A percentile compares a stretch with the other conserved stretches of the same genome.
Conservation (phyloP, 2,797 vertebrate species). For the Eutrigla gurnardus region DNA sequence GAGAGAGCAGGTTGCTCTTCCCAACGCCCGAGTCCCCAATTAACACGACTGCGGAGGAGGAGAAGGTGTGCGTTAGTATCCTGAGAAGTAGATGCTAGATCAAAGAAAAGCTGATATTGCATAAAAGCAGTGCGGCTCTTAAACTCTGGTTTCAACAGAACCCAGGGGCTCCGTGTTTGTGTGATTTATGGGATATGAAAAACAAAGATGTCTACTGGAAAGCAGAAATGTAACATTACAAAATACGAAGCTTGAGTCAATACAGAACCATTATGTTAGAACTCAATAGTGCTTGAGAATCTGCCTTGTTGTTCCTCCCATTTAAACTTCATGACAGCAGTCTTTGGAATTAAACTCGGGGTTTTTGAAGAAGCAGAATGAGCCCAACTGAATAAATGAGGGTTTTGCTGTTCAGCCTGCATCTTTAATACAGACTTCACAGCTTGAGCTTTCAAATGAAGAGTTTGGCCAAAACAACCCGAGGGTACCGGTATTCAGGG, state of each 20-base stretch:
- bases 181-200: conserved; percentile 19
- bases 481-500: not conserved
- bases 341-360: not conserved
- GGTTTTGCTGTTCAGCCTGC: not conserved
- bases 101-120: conserved; percentile 29
- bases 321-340: not conserved
- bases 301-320: not conserved
- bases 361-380: not conserved
- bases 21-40: conserved; percentile 97
- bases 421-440: not conserved
- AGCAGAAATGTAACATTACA: not conserved
- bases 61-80: not conserved
- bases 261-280: not conserved
- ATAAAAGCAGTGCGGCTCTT: conserved; percentile 1
- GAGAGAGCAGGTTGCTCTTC: conserved; percentile 96
- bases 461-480: conserved; percentile 5
- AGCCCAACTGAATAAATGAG: conserved; percentile 2
- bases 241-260: not conserved
- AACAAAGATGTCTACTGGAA: not conserved
- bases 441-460: conserved; percentile 14
- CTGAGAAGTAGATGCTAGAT: not conserved
- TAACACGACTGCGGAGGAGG: conserved; percentile 88
- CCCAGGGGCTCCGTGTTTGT: not conserved
- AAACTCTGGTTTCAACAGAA: conserved; percentile 19
- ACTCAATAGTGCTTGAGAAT: not conserved